Evolutionary conservation across 1,140 invertebrate genomes (phyloP), one percentile per base, ranked within the genome.

Genomic region (Halyomorpha halys): DNA sequence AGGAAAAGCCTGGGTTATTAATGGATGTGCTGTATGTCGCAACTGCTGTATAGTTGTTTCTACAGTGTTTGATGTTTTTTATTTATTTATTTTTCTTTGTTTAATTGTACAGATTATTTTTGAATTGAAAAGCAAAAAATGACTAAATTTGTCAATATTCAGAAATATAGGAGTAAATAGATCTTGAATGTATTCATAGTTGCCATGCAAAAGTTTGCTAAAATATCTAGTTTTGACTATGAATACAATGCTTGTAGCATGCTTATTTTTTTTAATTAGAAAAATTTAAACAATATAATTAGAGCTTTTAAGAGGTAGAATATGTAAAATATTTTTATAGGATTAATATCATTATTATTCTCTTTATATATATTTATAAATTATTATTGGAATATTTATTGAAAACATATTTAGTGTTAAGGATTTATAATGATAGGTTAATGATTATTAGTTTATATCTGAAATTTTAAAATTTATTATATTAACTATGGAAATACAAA

Each of bases 211-310:
- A 44, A 65, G 44, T 60, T 64, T 59, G 59, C 59, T 16, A 44
- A 39, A 44, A 34, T 39, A 44, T 60, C 3, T 60, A 60, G 21
- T 25, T 18, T 49, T 53, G 27, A 49, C 59, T 65, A 65, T 62
- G 64, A 56, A 65, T 61, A 65, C 45, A 53, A 49, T 65, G 64
- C 60, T 65, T 62, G 64, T 65, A 27, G 64, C 64, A 65, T 65
- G 64, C 64, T 65, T 65, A 44, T 65, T 27, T n/a, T 21, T 49
- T 21, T 19, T 39, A 11, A 39, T 39, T 39, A 39, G 34, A 39
- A 39, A 39, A 5, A 49, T 18, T 8, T 49, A 34, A 60, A 60
- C 11, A 34, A 60, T 60, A 27, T 34, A 15, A 63, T 25, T 63
- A 63, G 62, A 9, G 62, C 62, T 63, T 63, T 54, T 30, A 25